phyloP scores from a whole-genome alignment of 1,140 invertebrate species.

The Nylanderia fulva region DNA sequence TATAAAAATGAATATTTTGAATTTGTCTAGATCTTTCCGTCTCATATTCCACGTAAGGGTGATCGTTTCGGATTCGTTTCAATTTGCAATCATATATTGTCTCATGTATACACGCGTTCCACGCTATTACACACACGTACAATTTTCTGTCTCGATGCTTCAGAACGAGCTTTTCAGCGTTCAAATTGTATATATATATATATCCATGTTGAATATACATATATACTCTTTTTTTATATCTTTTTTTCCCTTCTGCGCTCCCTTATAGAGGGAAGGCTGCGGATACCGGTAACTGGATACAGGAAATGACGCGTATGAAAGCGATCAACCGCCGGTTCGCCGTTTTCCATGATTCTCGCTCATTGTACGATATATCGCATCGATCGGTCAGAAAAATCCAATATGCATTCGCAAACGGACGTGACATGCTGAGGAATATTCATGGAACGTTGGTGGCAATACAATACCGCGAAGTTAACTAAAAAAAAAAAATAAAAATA shows the following conservation, averaged over 20 bases:
- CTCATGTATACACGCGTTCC: background rate
- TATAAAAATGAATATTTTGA: background rate
- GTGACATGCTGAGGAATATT: slow-evolving; percentile 20
- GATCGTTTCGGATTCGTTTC: slow-evolving; percentile 1
- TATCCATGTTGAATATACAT: too few relatives aligned
- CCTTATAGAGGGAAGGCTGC: slow-evolving; percentile 22
- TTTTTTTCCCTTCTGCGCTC: background rate
- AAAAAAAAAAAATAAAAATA: slow-evolving; percentile 16
- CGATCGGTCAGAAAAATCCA: slow-evolving; percentile 36
- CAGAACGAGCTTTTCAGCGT: slow-evolving; percentile 23
- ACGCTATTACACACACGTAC: slow-evolving; percentile 21
- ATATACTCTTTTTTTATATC: too few relatives aligned
- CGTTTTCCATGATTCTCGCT: slow-evolving; percentile 18
- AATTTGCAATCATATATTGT: background rate
- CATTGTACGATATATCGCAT: slow-evolving; percentile 8
- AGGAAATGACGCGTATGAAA: slow-evolving; percentile 48
- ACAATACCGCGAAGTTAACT: slow-evolving; percentile 30
- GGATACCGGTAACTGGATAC: slow-evolving; percentile 19
- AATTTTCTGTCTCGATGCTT: slow-evolving; percentile 47
- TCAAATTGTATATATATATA: background rate
- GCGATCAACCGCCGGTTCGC: slow-evolving; percentile 16
- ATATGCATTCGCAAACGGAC: background rate
- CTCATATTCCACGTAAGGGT: background rate
- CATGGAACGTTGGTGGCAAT: background rate
- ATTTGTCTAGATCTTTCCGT: background rate